Evolutionary conservation across 2,113 vertebrate species (phyloP).

Genomic region (Xyliphius kryptos): DNA sequence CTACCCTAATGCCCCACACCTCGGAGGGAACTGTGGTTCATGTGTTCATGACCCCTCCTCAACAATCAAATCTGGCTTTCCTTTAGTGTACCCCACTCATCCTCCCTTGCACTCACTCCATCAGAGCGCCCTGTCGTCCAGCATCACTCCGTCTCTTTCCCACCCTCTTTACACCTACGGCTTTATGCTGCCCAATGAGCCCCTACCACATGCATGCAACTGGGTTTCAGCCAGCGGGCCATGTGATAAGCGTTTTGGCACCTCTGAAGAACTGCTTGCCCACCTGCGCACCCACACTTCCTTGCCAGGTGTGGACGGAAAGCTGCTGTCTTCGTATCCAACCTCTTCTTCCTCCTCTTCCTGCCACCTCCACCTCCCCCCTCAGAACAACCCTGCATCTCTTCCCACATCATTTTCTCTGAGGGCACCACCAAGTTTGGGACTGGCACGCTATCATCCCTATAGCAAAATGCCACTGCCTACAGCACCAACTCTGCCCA

Average conservation of each 20-base stretch:
- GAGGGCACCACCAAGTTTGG: slow-evolving; percentile 84
- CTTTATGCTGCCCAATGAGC: slow-evolving; percentile 94
- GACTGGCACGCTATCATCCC: slow-evolving; percentile 89
- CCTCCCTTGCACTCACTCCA: slow-evolving; percentile 84
- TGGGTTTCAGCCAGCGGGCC: slow-evolving; percentile 92
- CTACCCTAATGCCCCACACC: slow-evolving; percentile 82
- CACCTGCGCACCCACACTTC: slow-evolving; percentile 92
- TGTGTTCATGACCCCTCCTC: slow-evolving; percentile 83
- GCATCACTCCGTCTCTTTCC: slow-evolving; percentile 73
- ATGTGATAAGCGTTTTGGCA: slow-evolving; percentile 91
- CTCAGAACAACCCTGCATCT: slow-evolving; percentile 71
- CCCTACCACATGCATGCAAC: slow-evolving; percentile 90
- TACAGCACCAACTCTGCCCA: slow-evolving; percentile 74
- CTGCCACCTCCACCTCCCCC: slow-evolving; percentile 87
- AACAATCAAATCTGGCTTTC: slow-evolving; percentile 79
- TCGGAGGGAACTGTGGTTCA: slow-evolving; percentile 84
- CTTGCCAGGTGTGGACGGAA: slow-evolving; percentile 76
- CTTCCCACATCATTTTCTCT: slow-evolving; percentile 80
- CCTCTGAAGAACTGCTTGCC: slow-evolving; percentile 89
- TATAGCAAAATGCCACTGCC: slow-evolving; percentile 91
- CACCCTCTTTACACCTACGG: slow-evolving; percentile 93
- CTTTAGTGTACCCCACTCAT: slow-evolving; percentile 85
- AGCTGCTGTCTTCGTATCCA: slow-evolving; percentile 79
- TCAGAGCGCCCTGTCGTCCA: slow-evolving; percentile 72
- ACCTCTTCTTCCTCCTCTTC: slow-evolving; percentile 59